Percentiles rank a stretch among this genome's conserved stretches.
These are phyloP conservation scores for Palythoa heliodiscus DNA, from an alignment of 92 coral and sea anemone genomes.

Conservation along the genomic window DNA sequence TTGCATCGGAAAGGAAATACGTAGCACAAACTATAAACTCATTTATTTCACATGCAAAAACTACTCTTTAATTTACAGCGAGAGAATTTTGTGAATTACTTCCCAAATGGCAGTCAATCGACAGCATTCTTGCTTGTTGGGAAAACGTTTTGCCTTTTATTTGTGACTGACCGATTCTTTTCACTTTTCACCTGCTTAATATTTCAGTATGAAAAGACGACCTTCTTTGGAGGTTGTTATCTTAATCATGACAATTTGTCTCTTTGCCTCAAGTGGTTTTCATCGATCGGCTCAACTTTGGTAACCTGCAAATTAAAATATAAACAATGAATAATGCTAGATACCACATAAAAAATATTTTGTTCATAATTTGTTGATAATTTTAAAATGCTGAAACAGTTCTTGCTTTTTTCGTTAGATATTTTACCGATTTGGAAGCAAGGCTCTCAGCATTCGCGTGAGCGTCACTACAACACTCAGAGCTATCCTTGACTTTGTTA, in stretches of 20 bases:
- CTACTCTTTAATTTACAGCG: neutral
- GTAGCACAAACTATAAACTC: neutral
- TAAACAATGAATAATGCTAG: neutral
- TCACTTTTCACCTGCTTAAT: neutral
- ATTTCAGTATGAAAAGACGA: neutral
- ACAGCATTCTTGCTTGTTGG: neutral
- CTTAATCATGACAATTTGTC: neutral
- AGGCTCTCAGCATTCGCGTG: too few relatives aligned
- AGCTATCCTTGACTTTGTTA: too few relatives aligned
- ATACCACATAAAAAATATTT: neutral
- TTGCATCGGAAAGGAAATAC: too few relatives aligned
- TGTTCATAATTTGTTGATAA: too few relatives aligned
- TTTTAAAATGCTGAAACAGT: too few relatives aligned
- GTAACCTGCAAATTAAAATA: conserved; percentile 6
- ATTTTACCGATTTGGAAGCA: too few relatives aligned
- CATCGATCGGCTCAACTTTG: conserved; percentile 14
- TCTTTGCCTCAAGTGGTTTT: conserved; percentile 15
- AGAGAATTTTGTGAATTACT: neutral
- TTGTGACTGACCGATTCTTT: neutral
- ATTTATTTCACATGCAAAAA: conserved; percentile 1
- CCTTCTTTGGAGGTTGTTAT: neutral
- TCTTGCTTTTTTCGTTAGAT: too few relatives aligned
- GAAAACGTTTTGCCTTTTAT: neutral
- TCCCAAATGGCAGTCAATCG: neutral
- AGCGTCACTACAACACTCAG: too few relatives aligned